These are phyloP conservation scores for Leiothrix lutea DNA, from an alignment of 2,113 vertebrate genomes.

Conservation along the genomic window DNA sequence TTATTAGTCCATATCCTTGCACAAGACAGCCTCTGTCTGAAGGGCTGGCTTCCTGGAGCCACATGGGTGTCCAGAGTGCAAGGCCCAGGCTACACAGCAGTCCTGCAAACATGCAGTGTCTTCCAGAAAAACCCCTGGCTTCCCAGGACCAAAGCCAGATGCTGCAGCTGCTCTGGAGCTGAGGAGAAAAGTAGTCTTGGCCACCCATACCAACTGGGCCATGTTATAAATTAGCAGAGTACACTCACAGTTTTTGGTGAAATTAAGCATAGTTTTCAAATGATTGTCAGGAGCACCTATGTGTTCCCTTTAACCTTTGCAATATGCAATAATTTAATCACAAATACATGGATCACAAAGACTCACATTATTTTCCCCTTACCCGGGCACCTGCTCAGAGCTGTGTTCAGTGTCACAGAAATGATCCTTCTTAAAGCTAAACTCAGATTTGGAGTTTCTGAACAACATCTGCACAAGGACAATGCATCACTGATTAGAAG, in stretches of 20 bases:
- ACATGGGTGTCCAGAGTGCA: background rate
- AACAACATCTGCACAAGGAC: background rate
- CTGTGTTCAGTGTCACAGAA: background rate
- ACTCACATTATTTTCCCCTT: background rate
- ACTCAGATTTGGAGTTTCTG: background rate
- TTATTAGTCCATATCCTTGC: background rate
- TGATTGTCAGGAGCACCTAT: background rate
- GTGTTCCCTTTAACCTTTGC: background rate
- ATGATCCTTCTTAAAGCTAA: background rate
- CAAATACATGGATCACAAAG: background rate
- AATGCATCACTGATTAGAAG: background rate
- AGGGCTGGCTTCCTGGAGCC: background rate
- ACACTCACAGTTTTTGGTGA: background rate
- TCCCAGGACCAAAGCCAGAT: background rate
- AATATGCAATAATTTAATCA: background rate
- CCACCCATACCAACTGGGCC: background rate
- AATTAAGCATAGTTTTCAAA: background rate
- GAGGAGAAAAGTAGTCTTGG: background rate
- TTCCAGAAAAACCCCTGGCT: background rate
- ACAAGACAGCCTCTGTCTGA: background rate
- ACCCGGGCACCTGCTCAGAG: background rate
- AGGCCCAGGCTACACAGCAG: rapidly evolving
- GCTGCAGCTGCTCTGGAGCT: background rate
- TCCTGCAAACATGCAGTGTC: too few relatives aligned
- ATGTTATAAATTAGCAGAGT: background rate